Evolutionary conservation across 1,140 invertebrate species (phyloP), one percentile per base, ranked within the genome.

Genomic region (Tribolium madens): DNA sequence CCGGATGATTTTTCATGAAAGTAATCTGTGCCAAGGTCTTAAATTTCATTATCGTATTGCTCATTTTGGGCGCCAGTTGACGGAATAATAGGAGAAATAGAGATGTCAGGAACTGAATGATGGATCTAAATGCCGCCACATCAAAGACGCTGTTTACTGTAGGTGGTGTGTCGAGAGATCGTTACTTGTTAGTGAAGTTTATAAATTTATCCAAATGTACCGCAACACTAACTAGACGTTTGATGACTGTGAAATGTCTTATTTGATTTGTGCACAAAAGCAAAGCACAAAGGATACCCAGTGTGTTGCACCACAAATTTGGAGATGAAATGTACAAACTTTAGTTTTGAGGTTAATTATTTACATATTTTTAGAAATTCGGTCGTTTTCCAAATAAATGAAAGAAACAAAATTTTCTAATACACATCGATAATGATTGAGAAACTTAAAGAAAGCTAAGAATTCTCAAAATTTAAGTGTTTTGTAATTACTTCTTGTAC

Each of bases 131-230:
- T 64, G 57, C 57, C 26, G 57, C 57, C 57, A 64, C 57, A 64
- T 64, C 57, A 64, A 64, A 64, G 57, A 64, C 21, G 12, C 14
- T 64, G 57, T 64, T 64, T 64, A 33, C 57, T 33, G 57, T 64
- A 64, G 57, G 57, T 64, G 57, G 57, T 33, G 57, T 64, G 57
- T 64, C 57, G 57, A 64, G 18, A 33, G 57, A 64, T 64, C 57
- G 57, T 64, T 64, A 64, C 21, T 64, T 26, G 57, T 64, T 64
- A 64, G 57, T 33, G 14, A 4, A 13, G 57, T 64, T 64, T 64
- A 33, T 31, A 64, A 64, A 64, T 64, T 64, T 64, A 64, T 18
- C n/a, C 26, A 64, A 64, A 64, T 26, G 57, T 14, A 64, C 21
- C 57, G 26, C 21, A 64, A 18, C 21, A 12, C 57, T 26, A 64